phyloP scores from a whole-genome alignment of 2,113 vertebrate genomes.

The Dromiciops gliroides region DNA sequence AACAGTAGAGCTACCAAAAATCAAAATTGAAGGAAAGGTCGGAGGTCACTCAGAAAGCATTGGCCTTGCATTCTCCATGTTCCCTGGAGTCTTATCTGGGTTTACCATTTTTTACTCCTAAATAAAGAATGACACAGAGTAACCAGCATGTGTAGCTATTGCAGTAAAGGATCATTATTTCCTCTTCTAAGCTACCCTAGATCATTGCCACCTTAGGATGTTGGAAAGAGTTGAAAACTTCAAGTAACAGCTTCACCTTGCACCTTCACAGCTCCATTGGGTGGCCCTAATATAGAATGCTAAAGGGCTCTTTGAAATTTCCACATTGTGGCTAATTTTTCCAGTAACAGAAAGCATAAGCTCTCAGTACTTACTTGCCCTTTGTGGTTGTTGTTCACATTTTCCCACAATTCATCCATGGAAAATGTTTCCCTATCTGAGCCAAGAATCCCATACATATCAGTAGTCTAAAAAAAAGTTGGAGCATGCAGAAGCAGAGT shows the following conservation, averaged over 20 bases:
- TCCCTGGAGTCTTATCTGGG: not conserved
- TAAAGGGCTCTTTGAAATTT: not conserved
- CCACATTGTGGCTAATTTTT: not conserved
- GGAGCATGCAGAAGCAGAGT: not conserved
- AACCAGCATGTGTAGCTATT: not conserved
- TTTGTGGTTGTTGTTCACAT: not conserved
- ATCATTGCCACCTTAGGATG: not conserved
- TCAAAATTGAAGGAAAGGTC: not conserved
- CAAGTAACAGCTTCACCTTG: not conserved
- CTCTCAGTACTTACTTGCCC: not conserved
- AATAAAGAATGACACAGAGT: not conserved
- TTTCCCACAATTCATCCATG: not conserved
- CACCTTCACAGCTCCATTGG: not conserved
- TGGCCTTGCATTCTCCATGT: not conserved
- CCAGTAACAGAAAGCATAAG: not conserved
- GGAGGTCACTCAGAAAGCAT: not conserved
- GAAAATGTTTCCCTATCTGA: not conserved
- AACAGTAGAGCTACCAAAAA: not conserved
- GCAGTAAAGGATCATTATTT: not conserved
- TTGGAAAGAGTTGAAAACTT: not conserved
- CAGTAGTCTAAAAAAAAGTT: not conserved
- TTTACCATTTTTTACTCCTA: not conserved
- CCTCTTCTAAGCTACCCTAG: not conserved
- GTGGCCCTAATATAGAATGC: not conserved
- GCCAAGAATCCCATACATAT: not conserved